Base-by-base conservation (phyloP, 1,140 invertebrate genomes). In the Bombus difficillimus region DNA sequence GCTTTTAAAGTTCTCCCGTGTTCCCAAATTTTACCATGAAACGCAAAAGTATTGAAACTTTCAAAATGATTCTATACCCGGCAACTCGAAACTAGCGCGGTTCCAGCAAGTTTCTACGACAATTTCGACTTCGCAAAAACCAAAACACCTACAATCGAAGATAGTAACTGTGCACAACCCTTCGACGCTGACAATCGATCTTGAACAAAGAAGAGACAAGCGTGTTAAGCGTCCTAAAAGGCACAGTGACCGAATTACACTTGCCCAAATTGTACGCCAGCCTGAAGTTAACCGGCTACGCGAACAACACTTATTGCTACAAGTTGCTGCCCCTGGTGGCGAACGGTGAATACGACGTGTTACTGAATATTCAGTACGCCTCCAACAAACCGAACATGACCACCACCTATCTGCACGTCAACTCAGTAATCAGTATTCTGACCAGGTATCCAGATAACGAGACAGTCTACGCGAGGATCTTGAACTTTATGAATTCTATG, bases 51-150 rank as follows among this genome's bases (percentile, higher is more conserved):
- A 53, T 53, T 22, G 6, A 53, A 53, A 53, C 47, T 53, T 8
- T 22, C 47, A 6, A 22, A 53, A 53, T 8, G 5, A 53, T 53
- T 0, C 47, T 53, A 2, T 53, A 2, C 5, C 18, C 0, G 47
- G 18, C 0, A 53, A 22, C 5, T 0, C 6, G 47, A 34, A 34
- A 37, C 32, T 22, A 22, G 0, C 18, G 2, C 47, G 18, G 1
- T 22, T n/a, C 25, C 8, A 62, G 59, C 66, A 8, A 18, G 18
- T 39, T 43, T 64, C 22, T 88, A 80, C 75, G 59, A 32, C 9
- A 32, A 69, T 73, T n/a, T 88, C 28, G 10, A 64, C 28, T 80
- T 83, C 12, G 28, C 39, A 1, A 86, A 88, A 53, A 86, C 75
- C 1, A 34, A 8, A 18, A 74, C 25, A 32, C 59, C 82, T 68